A percentile compares a stretch with the other conserved stretches of the same genome.
These are phyloP conservation scores for Probaryconus sp. DNA, from an alignment of 1,140 invertebrate genomes.

Conservation along the genomic window DNA sequence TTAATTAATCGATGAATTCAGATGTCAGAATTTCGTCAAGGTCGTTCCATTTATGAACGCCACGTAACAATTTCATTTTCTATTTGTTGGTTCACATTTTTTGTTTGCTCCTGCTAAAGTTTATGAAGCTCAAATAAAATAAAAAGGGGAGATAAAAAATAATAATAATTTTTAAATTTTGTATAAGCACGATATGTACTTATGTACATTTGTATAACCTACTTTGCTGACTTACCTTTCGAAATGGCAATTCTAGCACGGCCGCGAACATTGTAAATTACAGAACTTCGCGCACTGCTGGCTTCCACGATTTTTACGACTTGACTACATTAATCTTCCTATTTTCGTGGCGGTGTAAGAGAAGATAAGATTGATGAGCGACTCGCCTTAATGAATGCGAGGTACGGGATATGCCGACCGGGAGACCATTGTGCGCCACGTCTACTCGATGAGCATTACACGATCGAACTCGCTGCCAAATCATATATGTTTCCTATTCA, in stretches of 20 bases:
- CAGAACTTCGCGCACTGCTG: conserved; percentile 55
- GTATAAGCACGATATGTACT: no score
- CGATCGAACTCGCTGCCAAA: conserved; percentile 24
- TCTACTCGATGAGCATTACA: conserved; percentile 27
- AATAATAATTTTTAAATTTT: no score
- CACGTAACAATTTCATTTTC: no score
- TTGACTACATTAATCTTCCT: conserved; percentile 69
- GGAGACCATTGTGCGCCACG: conserved; percentile 7
- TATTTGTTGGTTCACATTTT: no score
- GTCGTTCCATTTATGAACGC: no score
- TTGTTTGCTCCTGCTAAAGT: no score
- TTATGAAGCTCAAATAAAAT: no score
- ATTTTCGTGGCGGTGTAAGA: conserved; percentile 60
- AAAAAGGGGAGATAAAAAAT: no score
- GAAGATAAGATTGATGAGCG: conserved; percentile 72
- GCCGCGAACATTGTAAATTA: conserved; percentile 58
- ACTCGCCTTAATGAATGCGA: conserved; percentile 70
- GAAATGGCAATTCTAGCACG: conserved; percentile 38
- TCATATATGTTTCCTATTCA: conserved; percentile 29
- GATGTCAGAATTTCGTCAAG: no score
- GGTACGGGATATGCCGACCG: conserved; percentile 34
- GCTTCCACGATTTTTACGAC: conserved; percentile 60
- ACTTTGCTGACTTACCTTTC: conserved; percentile 42
- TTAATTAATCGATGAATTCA: no score
- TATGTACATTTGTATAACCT: conserved; percentile 33